Evolutionary conservation across 2,888 invertebrate species (phyloP).

Genomic region (Thelaira solivaga): DNA sequence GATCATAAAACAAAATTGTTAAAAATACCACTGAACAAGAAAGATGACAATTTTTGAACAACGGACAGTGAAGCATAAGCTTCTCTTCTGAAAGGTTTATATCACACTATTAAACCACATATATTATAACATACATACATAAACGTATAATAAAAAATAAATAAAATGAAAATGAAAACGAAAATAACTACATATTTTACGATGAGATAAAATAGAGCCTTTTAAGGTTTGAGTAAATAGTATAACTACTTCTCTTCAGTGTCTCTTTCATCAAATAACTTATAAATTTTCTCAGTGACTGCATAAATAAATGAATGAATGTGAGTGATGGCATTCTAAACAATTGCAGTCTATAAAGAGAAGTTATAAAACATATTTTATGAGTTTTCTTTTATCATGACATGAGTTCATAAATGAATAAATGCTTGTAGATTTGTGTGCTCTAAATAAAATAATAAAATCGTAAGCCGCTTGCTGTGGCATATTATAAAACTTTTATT

Average conservation of each 20-base stretch:
- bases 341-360: neutral
- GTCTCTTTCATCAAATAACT: conserved; percentile 12
- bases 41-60: conserved; percentile 25
- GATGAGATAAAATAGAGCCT: conserved; percentile 23
- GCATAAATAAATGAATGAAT: neutral
- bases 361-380: conserved; percentile 28
- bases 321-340: neutral
- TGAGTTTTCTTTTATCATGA: neutral
- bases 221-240: conserved; percentile 13
- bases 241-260: neutral
- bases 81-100: conserved; percentile 9
- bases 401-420: no score
- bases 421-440: no score
- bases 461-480: no score
- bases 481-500: no score
- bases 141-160: conserved; percentile 22
- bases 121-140: no score
- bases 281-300: conserved; percentile 5
- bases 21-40: conserved; percentile 3
- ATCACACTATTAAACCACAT: conserved; percentile 11
- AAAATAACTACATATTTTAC: conserved; percentile 20
- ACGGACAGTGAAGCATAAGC: conserved; percentile 38
- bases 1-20: conserved; percentile 32
- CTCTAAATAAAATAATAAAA: no score
- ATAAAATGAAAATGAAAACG: neutral